Evolutionary conservation across 2,888 invertebrate species (phyloP).

Genomic region (Agrochola litura): DNA sequence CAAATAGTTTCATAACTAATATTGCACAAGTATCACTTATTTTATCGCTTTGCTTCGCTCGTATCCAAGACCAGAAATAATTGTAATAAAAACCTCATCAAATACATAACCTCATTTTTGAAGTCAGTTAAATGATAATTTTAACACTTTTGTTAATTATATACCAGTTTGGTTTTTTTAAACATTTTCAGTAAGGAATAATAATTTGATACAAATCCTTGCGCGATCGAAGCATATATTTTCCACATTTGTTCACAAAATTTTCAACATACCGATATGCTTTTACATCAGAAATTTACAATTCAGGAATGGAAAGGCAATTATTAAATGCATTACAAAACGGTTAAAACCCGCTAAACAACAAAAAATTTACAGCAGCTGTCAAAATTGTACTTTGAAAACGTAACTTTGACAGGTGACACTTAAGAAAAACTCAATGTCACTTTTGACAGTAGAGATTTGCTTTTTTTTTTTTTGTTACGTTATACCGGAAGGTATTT

Average conservation of each 20-base stretch:
- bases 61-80: background rate
- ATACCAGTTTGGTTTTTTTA: background rate
- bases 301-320: conserved; percentile 40
- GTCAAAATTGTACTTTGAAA: conserved; percentile 43
- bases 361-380: conserved; percentile 35
- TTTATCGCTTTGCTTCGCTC: conserved; percentile 47
- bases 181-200: background rate
- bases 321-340: conserved; percentile 40
- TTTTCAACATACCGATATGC: conserved; percentile 18
- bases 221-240: conserved; percentile 26
- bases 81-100: no score
- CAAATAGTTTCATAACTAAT: conserved; percentile 67
- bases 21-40: conserved; percentile 74
- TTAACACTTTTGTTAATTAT: no score
- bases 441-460: conserved; percentile 18
- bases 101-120: background rate
- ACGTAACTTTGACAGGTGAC: conserved; percentile 38
- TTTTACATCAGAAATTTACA: conserved; percentile 35
- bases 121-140: background rate
- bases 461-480: background rate
- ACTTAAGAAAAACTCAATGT: conserved; percentile 11
- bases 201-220: background rate
- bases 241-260: background rate
- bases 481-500: conserved; percentile 17
- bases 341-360: conserved; percentile 12